Percentiles rank a stretch among this genome's conserved stretches.
phyloP scores from a whole-genome alignment of 2,113 vertebrate species.

The Ictidomys tridecemlineatus region DNA sequence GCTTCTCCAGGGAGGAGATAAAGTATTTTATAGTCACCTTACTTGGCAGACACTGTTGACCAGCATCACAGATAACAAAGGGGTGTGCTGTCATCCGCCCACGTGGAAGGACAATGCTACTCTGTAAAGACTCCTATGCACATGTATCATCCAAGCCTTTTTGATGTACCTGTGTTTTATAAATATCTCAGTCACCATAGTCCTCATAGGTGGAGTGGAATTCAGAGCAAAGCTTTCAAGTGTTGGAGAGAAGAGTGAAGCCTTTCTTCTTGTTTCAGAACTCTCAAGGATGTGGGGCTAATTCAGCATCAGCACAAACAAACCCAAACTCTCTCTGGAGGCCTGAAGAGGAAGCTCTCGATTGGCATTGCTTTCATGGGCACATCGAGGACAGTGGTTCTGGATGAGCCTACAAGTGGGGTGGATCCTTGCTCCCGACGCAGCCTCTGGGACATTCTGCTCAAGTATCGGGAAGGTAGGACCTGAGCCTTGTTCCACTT shows the following conservation, averaged over 20 bases:
- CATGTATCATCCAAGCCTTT: accelerated
- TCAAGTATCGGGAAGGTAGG: constrained; percentile 93
- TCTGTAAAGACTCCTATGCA: accelerated
- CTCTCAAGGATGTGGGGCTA: constrained; percentile 84
- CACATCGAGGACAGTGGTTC: constrained; percentile 91
- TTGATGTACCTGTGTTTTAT: accelerated
- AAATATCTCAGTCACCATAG: neutral
- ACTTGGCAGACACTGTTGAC: accelerated
- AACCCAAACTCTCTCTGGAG: constrained; percentile 87
- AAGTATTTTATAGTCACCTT: neutral
- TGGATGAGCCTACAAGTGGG: constrained; percentile 96
- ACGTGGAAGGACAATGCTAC: accelerated
- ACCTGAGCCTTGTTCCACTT: accelerated
- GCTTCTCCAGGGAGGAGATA: neutral
- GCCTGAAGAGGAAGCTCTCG: constrained; percentile 95
- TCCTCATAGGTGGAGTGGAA: neutral
- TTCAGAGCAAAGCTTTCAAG: too few relatives aligned
- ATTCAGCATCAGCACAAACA: constrained; percentile 80
- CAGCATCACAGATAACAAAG: accelerated
- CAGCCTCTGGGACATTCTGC: constrained; percentile 94
- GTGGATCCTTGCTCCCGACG: constrained; percentile 95
- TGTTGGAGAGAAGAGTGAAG: neutral
- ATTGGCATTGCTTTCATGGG: constrained; percentile 95
- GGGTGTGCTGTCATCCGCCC: accelerated
- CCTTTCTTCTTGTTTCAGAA: constrained; percentile 71